Base-by-base conservation (phyloP, 1,140 invertebrate species). In the Ostrea denselamellosa region DNA sequence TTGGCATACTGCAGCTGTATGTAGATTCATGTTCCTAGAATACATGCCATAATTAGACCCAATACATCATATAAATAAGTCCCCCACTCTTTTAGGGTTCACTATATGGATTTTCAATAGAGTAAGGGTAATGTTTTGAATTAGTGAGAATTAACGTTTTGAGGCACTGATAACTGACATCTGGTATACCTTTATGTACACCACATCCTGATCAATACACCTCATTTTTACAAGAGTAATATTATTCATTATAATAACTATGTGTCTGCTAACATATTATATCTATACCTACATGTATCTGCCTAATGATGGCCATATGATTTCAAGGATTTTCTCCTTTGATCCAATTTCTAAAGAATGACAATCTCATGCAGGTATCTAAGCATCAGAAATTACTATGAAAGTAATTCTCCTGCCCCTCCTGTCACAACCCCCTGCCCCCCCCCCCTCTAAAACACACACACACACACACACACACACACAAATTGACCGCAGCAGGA, bases 41-140 rank as follows among this genome's bases (percentile, higher is more conserved):
- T 62, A 62, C 56, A 62, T 62, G 56, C 56, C 56, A 62, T 62
- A 62, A 62, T 62, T 62, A 62, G 56, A 62, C 56, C n/a, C 56
- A 19, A 62, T 62, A 62, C 56, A 62, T 62, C 17, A 62, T n/a
- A 62, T 62, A 62, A 62, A 62, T 62, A 62, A 62, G 56, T 62
- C 56, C 17, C 17, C 7, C 1, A 19, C 56, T n/a, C 56, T 62
- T 62, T 62, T 62, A 19, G 14, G 56, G 56, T 0, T 62, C 17
- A 19, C n/a, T 62, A 19, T 62, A 62, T 62, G 17, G 56, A 62
- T 62, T 62, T 62, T 62, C 7, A 62, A 62, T 62, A 14, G 56
- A 62, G 56, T 19, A 1, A 2, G 17, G n/a, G 56, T 7, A n/a
- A 62, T n/a, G 7, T 62, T 62, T 62, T 62, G n/a, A 62, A n/a